phyloP scores from a whole-genome alignment of 2,888 invertebrate genomes.

The Pedicia rivosa region DNA sequence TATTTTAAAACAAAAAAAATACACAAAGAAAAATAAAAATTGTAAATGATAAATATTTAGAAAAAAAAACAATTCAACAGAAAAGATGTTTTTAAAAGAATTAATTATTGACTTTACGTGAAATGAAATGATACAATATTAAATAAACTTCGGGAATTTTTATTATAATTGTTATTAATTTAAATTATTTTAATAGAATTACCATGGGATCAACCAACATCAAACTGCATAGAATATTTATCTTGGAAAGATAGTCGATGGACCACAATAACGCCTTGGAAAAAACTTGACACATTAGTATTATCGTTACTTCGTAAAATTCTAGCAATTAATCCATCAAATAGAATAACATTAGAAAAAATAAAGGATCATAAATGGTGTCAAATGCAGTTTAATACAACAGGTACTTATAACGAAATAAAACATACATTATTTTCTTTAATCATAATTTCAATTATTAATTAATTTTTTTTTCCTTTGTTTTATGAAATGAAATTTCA shows the following conservation, averaged over 20 bases:
- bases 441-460: background rate
- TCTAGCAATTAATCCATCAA: conserved; percentile 46
- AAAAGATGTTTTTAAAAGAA: background rate
- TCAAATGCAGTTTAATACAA: conserved; percentile 28
- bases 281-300: conserved; percentile 58
- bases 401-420: conserved; percentile 24
- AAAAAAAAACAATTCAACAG: background rate
- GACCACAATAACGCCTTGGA: conserved; percentile 57
- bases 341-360: conserved; percentile 47
- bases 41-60: no score
- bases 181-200: conserved; percentile 46
- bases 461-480: background rate
- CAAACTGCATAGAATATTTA: conserved; percentile 50
- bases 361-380: conserved; percentile 67
- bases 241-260: conserved; percentile 58
- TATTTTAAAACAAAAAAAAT: no score
- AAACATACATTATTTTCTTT: background rate
- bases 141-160: background rate
- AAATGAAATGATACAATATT: no score
- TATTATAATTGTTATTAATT: background rate
- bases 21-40: background rate
- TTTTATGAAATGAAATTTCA: background rate
- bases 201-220: conserved; percentile 82
- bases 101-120: no score
- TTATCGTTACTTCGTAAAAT: conserved; percentile 62